Conservation (phyloP, 2,888 invertebrate genomes). For the Limnephilus auricula region DNA sequence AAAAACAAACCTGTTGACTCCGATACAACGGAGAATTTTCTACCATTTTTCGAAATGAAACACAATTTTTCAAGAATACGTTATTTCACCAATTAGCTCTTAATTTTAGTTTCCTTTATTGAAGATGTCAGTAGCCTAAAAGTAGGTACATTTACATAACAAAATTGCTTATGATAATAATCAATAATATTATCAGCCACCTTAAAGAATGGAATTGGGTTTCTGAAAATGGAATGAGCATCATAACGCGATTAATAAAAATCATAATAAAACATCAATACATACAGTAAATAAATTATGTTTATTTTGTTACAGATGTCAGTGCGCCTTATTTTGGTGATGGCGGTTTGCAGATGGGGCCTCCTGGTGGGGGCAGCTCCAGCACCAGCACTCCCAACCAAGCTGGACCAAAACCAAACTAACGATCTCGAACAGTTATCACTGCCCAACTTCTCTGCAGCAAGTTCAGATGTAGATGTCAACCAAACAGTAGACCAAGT, state of each 20-base stretch:
- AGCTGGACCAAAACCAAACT: conserved; percentile 24
- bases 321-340: background rate
- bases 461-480: conserved; percentile 51
- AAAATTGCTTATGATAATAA: background rate
- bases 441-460: conserved; percentile 51
- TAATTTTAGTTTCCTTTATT: background rate
- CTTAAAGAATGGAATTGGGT: background rate
- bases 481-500: conserved; percentile 81
- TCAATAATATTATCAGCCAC: background rate
- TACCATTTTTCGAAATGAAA: background rate
- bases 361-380: conserved; percentile 4
- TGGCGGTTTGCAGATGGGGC: background rate
- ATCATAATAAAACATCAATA: background rate
- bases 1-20: background rate
- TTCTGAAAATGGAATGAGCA: background rate
- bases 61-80: background rate
- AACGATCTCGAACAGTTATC: conserved; percentile 31
- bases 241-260: background rate
- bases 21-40: background rate
- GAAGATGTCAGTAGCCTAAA: background rate
- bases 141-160: background rate
- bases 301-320: conserved; percentile 51
- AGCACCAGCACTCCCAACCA: conserved; percentile 29
- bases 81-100: background rate
- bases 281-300: background rate